Conservation (phyloP, 64 coral and sea anemone genomes). For the Catalaphyllia jardinei region DNA sequence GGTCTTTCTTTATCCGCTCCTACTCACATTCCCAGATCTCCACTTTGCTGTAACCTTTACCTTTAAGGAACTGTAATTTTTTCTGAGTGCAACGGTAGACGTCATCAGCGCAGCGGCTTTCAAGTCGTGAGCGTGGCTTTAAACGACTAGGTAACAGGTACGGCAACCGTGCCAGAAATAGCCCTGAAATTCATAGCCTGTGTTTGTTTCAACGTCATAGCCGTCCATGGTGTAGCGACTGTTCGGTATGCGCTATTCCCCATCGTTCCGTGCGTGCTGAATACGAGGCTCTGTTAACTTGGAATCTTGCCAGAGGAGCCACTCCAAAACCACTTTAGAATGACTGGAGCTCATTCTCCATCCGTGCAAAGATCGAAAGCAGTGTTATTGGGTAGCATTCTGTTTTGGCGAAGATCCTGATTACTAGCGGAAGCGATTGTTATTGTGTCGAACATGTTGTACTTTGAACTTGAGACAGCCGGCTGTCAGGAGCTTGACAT, state of each 20-base stretch:
- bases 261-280: neutral
- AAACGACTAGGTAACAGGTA: neutral
- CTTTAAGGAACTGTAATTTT: neutral
- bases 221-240: conserved; percentile 3
- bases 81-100: neutral
- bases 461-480: conserved; percentile 30
- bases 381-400: neutral
- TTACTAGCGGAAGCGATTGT: conserved; percentile 56
- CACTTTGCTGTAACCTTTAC: neutral
- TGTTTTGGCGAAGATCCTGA: neutral
- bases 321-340: neutral
- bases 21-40: conserved; percentile 38
- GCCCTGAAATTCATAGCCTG: conserved; percentile 33
- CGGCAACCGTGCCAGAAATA: conserved; percentile 38
- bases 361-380: neutral
- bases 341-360: neutral
- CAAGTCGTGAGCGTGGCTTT: neutral
- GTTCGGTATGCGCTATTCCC: neutral
- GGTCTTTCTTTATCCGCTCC: neutral
- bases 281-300: neutral
- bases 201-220: neutral
- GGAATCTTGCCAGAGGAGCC: neutral
- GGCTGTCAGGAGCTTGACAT: conserved; percentile 33
- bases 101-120: neutral
- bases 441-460: neutral